Evolutionary conservation across 2,888 invertebrate genomes (phyloP), one percentile per base, ranked within the genome.

Genomic region (Harmothoe impar): DNA sequence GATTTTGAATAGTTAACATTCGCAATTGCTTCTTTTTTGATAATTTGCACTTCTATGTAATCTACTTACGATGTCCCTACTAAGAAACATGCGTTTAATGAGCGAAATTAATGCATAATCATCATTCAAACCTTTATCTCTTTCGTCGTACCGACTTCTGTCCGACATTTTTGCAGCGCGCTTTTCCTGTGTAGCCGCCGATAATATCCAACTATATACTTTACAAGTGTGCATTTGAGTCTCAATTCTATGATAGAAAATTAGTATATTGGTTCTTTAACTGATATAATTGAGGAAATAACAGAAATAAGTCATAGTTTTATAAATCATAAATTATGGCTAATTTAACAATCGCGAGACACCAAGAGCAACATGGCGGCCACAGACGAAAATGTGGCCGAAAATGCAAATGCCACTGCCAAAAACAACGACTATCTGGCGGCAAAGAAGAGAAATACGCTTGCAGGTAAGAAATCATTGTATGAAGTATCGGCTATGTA

Each of bases 101-200:
- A 43, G 43, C 10, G 10, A 43, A 43, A 43, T 43, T 15, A 12
- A 62, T 62, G 62, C 72, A 72, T 7, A 72, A 72, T 72, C 72
- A 25, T 72, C 29, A 72, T 72, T 72, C 72, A n/a, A 29, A 72
- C 72, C 72, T 72, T 29, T 25, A 0, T 72, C n/a, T 72, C 72
- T 72, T 3, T 15, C 72, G 72, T 72, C 72, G 25, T 72, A 29
- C 29, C 29, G 72, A 72, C 72, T 29, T 3, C 31, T 72, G 72
- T 72, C 72, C 72, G 72, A 15, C 72, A 72, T 72, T n/a, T 72
- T 72, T 0, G 7, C 5, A 3, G 72, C 31, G 72, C 62, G 3
- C 23, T 62, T 43, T 52, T 52, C 10, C 54, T 17, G 54, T 52
- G 54, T 52, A 17, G 17, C 54, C 54, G 10, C 12, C 10, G 17